Base-by-base conservation (phyloP, 2,888 invertebrate species). In the Stenurella melanura region DNA sequence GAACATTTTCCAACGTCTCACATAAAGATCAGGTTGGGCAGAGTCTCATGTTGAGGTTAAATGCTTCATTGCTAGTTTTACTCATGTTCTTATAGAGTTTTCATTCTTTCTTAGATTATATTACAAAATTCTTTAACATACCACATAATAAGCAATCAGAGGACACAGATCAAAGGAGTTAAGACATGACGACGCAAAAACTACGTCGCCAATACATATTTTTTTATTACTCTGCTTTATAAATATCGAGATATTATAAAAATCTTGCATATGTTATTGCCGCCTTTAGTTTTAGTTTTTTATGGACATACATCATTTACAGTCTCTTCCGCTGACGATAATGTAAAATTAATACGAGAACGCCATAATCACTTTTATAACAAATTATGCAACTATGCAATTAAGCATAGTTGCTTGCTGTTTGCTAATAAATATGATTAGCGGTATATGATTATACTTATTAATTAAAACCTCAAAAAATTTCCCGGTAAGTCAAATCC, bases 381-480 rank as follows among this genome's bases (percentile, higher is more conserved):
- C 50, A 72, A 72, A 72, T 72, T 72, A 72, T 26, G 42, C 17
- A 60, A 60, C 71, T 42, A 21, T 72, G 54, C 50, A 72, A 72
- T 72, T 72, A 71, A 72, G 26, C 34, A 1, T 72, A 61, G 50
- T 3, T 66, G 17, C 50, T 34, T 63, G 34, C n/a, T 64, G 18
- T n/a, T 61, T 19, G 63, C 60, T 71, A 75, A 71, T 75, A 75
- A 66, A 71, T 71, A 71, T 66, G 34, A 54, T 26, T 75, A 75
- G 75, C 71, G 75, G 75, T 75, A 75, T 56, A 17, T 9, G 70
- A 75, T 70, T 71, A 70, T 34, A 26, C 21, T 26, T 26, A 63
- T 71, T 71, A 71, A 75, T 75, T 71, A 75, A 71, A 75, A 69
- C 50, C 58, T 61, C 64, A 58, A 50, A 75, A 75, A 75, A 75